Percentiles rank a stretch among this genome's conserved stretches.
phyloP scores from a whole-genome alignment of 2,888 invertebrate genomes.

The Eubasilissa splendida region DNA sequence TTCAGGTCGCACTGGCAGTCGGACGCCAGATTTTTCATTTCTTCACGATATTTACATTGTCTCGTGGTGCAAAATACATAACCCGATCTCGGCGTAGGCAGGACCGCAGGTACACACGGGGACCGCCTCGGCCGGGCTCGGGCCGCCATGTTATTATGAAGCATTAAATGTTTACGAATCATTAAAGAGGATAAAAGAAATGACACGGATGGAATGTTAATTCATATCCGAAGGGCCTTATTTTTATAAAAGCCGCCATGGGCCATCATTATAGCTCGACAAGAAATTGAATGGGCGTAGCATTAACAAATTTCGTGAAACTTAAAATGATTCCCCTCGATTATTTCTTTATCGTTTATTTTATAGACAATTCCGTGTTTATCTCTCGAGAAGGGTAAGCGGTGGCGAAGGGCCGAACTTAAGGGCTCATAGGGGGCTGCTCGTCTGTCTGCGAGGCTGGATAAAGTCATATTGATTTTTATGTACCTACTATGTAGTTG shows the following conservation, averaged over 20 bases:
- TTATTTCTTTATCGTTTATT: constrained; percentile 43
- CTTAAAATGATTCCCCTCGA: constrained; percentile 39
- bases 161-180: constrained; percentile 57
- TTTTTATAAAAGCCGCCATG: constrained; percentile 45
- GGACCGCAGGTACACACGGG: neutral
- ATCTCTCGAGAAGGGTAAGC: constrained; percentile 24
- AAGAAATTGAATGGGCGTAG: constrained; percentile 53
- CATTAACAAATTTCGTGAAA: constrained; percentile 44
- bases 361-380: constrained; percentile 30
- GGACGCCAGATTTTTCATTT: neutral
- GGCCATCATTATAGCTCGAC: constrained; percentile 54
- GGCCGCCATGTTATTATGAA: constrained; percentile 52
- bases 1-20: too few relatives aligned
- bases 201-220: constrained; percentile 58
- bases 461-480: too few relatives aligned
- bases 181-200: constrained; percentile 56
- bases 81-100: constrained; percentile 8
- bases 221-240: constrained; percentile 54
- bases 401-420: neutral
- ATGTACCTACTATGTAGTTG: too few relatives aligned
- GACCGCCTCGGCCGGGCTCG: neutral
- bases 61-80: constrained; percentile 17
- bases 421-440: neutral
- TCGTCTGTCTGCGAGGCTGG: neutral
- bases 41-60: constrained; percentile 43